A percentile compares a stretch with the other conserved stretches of the same genome.
Evolutionary conservation across 92 coral and sea anemone species (phyloP).

Genomic region (Virgularia gustaviana): DNA sequence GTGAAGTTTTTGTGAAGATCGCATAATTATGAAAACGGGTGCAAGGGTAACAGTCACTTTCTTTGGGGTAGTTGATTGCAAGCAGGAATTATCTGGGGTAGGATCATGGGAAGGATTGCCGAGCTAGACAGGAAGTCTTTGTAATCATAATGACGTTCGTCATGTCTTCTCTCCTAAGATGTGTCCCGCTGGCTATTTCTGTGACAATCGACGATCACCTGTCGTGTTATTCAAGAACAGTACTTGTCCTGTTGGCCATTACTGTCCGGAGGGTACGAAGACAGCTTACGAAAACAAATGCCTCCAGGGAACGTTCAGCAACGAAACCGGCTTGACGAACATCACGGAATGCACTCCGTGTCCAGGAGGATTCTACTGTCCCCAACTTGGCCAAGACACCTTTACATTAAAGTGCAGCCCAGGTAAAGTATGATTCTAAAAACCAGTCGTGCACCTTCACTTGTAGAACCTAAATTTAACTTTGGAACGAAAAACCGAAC

Average conservation of each 20-base stretch:
- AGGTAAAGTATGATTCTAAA: conserved; percentile 70
- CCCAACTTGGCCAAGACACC: conserved; percentile 83
- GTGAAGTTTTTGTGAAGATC: no score
- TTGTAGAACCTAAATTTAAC: no score
- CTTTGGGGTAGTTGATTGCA: no score
- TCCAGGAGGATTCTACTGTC: conserved; percentile 89
- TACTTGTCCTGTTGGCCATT: conserved; percentile 88
- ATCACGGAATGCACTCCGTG: conserved; percentile 80
- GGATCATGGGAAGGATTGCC: no score
- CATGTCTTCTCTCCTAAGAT: conserved; percentile 39
- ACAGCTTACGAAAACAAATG: conserved; percentile 76
- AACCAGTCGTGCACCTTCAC: no score
- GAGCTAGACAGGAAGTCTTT: no score
- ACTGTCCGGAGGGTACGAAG: conserved; percentile 74
- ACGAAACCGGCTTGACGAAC: conserved; percentile 52
- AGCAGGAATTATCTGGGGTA: no score
- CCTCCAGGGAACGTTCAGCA: conserved; percentile 91
- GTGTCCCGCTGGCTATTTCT: conserved; percentile 84
- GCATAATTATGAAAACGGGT: no score
- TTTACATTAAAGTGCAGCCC: conserved; percentile 65
- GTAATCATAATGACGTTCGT: neutral
- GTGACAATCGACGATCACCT: conserved; percentile 84
- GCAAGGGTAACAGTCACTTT: no score
- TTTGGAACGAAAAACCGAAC: no score
- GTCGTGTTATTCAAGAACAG: conserved; percentile 87